These are phyloP conservation scores for Drosophila nigricruria DNA, from an alignment of 2,888 invertebrate species.

Conservation along the genomic window DNA sequence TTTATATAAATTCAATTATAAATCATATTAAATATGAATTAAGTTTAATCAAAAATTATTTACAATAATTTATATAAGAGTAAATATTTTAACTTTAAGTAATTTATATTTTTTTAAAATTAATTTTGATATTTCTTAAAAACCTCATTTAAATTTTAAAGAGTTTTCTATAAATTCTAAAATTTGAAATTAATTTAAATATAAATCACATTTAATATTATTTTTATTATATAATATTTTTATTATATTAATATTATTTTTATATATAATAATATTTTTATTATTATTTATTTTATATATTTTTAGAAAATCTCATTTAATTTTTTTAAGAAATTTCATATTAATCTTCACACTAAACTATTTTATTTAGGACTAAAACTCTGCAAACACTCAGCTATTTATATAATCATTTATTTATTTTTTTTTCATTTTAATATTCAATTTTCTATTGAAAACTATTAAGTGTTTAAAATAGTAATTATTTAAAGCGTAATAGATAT, in stretches of 20 bases:
- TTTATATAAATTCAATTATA: too few species aligned
- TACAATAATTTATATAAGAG: neutral
- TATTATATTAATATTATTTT: too few species aligned
- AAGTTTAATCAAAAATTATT: neutral
- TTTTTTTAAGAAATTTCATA: neutral
- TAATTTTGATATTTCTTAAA: too few species aligned
- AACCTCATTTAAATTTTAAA: too few species aligned
- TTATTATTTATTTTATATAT: neutral
- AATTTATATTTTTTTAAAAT: neutral
- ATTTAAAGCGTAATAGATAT: conserved; percentile 31
- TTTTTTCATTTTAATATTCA: conserved; percentile 4
- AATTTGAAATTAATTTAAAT: too few species aligned
- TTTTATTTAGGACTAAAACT: neutral
- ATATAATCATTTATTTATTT: neutral
- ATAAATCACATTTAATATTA: too few species aligned
- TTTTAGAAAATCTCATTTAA: neutral
- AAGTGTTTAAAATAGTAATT: conserved; percentile 24
- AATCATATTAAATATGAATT: too few species aligned
- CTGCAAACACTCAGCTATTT: neutral
- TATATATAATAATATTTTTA: neutral
- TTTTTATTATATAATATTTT: too few species aligned
- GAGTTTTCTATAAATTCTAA: too few species aligned
- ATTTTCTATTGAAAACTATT: neutral
- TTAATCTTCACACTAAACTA: too few species aligned
- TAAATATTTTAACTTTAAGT: neutral